phyloP scores from a whole-genome alignment of 2,797 vertebrate genomes.

The Selene dorsalis region DNA sequence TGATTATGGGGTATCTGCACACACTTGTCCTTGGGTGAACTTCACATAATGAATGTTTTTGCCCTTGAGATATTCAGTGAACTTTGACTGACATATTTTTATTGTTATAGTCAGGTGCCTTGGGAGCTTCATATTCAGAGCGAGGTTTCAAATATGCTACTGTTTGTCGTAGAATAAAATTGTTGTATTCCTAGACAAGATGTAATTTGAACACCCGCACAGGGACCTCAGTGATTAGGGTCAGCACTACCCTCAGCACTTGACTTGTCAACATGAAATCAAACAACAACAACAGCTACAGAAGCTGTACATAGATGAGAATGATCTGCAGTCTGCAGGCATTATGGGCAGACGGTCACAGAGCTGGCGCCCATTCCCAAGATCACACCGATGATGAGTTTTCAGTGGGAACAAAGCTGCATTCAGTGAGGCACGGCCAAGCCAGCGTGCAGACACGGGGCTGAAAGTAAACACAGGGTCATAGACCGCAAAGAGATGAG shows the following conservation, averaged over 20 bases:
- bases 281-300: conserved; percentile 36
- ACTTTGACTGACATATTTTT: conserved; percentile 24
- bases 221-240: conserved; percentile 13
- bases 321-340: conserved; percentile 50
- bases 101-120: conserved; percentile 1
- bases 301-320: conserved; percentile 21
- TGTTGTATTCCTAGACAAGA: neutral
- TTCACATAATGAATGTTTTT: conserved; percentile 1
- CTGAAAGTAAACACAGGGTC: conserved; percentile 83
- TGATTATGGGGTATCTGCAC: neutral
- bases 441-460: conserved; percentile 75
- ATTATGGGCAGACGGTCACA: conserved; percentile 51
- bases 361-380: conserved; percentile 68
- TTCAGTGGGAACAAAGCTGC: conserved; percentile 71
- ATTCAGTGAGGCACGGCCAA: conserved; percentile 71
- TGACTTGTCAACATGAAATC: conserved; percentile 4
- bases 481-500: conserved; percentile 79
- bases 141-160: too few species aligned
- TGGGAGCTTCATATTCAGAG: neutral
- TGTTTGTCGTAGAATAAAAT: neutral
- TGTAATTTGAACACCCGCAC: neutral
- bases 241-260: conserved; percentile 17
- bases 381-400: conserved; percentile 72
- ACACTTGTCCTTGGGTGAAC: conserved; percentile 8
- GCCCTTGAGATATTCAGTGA: neutral